A percentile compares a stretch with the other conserved stretches of the same genome.
phyloP scores from a whole-genome alignment of 2,888 invertebrate genomes.

The Meteorus colon region DNA sequence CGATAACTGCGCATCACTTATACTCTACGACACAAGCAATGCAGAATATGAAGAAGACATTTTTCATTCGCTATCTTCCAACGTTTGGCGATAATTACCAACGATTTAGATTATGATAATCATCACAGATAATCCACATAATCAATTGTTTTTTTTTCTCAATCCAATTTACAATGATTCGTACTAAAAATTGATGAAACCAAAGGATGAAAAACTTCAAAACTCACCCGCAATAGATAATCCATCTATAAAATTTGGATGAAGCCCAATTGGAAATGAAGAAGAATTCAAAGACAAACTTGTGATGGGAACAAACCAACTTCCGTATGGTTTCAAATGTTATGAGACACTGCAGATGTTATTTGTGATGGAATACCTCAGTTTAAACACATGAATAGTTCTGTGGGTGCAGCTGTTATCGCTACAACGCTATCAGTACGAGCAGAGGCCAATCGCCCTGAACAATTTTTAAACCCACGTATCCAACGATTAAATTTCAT shows the following conservation, averaged over 20 bases:
- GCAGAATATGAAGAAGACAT: neutral
- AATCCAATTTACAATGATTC: neutral
- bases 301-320: neutral
- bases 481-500: neutral
- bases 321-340: neutral
- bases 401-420: neutral
- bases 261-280: neutral
- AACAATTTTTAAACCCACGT: neutral
- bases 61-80: neutral
- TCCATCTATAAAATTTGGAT: slow-evolving; percentile 27
- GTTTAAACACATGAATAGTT: neutral
- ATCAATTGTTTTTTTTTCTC: neutral
- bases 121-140: neutral
- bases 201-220: neutral
- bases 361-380: neutral
- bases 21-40: slow-evolving; percentile 23
- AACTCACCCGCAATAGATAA: slow-evolving; percentile 38
- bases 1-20: slow-evolving; percentile 25
- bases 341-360: neutral
- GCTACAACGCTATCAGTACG: neutral
- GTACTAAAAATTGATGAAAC: neutral
- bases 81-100: neutral
- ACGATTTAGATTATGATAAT: neutral
- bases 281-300: neutral
- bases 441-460: neutral